Conservation (phyloP, 2,113 vertebrate species). For the Rana temporaria region DNA sequence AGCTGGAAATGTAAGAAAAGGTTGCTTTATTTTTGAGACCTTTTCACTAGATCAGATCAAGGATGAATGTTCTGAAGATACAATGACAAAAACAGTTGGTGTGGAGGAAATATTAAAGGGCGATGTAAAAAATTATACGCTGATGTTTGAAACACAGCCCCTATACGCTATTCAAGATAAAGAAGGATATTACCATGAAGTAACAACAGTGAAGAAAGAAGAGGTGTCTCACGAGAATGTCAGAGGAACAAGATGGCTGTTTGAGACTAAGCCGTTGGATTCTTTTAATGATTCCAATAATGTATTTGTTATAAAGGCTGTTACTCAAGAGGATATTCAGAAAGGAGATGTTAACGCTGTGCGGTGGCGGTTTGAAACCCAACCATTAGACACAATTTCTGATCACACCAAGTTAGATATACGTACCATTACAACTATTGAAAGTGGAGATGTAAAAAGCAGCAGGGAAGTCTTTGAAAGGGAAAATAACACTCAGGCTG, state of each 20-base stretch:
- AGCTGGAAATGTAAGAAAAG: slow-evolving; percentile 83
- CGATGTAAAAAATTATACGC: slow-evolving; percentile 84
- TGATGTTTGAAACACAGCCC: slow-evolving; percentile 90
- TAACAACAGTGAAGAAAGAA: slow-evolving; percentile 90
- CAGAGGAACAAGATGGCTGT: slow-evolving; percentile 86
- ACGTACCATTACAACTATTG: slow-evolving; percentile 78
- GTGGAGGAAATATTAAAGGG: slow-evolving; percentile 80
- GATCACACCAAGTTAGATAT: slow-evolving; percentile 72
- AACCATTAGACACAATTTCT: slow-evolving; percentile 83
- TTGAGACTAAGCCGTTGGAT: slow-evolving; percentile 92
- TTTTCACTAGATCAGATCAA: slow-evolving; percentile 86
- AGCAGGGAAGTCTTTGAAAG: slow-evolving; percentile 84
- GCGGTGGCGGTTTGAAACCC: slow-evolving; percentile 90
- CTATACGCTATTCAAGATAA: slow-evolving; percentile 90
- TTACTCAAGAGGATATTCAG: slow-evolving; percentile 87
- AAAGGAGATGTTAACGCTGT: slow-evolving; percentile 87
- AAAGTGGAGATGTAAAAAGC: slow-evolving; percentile 83
- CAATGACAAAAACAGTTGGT: slow-evolving; percentile 67
- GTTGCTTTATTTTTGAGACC: slow-evolving; percentile 89
- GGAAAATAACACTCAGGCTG: slow-evolving; percentile 69
- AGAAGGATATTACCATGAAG: slow-evolving; percentile 88
- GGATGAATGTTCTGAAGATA: slow-evolving; percentile 70
- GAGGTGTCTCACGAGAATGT: slow-evolving; percentile 87
- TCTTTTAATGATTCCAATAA: slow-evolving; percentile 83
- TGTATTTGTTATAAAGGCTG: slow-evolving; percentile 87